Percentiles rank a stretch among this genome's conserved stretches.
Evolutionary conservation across 2,113 vertebrate genomes (phyloP).

Genomic region (Ptychochromis oligacanthus): DNA sequence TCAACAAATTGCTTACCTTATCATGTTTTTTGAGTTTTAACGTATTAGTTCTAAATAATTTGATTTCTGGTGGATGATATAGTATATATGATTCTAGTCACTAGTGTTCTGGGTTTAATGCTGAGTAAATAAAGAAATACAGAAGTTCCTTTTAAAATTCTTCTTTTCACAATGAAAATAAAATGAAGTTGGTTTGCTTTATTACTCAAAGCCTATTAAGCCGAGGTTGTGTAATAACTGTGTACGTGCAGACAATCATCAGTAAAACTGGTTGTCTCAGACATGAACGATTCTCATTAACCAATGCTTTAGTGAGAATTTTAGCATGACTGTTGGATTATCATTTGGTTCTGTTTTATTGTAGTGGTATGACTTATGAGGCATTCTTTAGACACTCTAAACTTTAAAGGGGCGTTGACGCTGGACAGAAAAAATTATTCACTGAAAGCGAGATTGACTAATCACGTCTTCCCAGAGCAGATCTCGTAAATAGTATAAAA

Average conservation of each 20-base stretch:
- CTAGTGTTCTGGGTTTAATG: background rate
- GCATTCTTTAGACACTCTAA: no score
- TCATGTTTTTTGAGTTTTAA: no score
- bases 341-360: no score
- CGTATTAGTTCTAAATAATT: background rate
- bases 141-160: background rate
- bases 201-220: background rate
- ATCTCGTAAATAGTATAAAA: no score
- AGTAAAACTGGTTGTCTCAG: background rate
- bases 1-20: no score
- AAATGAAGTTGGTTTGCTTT: no score
- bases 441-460: no score
- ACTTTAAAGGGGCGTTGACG: no score
- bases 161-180: background rate
- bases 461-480: no score
- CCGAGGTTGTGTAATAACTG: background rate
- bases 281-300: background rate
- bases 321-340: no score
- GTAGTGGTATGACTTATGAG: no score
- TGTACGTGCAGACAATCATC: background rate
- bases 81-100: background rate
- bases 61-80: background rate
- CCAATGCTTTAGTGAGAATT: background rate
- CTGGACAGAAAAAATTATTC: no score
- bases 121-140: background rate